These are phyloP conservation scores for Dysmachus trigonus DNA, from an alignment of 2,888 invertebrate genomes.

Conservation along the genomic window DNA sequence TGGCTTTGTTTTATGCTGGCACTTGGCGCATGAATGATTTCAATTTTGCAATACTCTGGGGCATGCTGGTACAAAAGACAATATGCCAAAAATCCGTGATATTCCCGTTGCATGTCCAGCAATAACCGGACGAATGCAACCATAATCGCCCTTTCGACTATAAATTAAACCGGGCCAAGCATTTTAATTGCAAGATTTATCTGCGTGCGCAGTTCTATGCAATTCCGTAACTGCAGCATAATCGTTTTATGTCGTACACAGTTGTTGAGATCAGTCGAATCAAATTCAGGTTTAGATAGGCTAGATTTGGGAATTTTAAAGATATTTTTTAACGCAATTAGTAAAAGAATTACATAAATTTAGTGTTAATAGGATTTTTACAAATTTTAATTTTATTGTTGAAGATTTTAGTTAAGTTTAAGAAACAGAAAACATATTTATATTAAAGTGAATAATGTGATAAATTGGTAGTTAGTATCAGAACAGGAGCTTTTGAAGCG, in stretches of 20 bases:
- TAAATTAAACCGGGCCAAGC: not conserved
- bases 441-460: no score
- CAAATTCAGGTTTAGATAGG: not conserved
- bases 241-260: not conserved
- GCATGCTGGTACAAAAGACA: not conserved
- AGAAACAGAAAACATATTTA: no score
- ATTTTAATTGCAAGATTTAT: conserved; percentile 29
- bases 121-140: not conserved
- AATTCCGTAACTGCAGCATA: not conserved
- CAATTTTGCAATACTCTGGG: not conserved
- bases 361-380: no score
- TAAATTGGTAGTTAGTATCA: no score
- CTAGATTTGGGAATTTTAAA: not conserved
- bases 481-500: no score
- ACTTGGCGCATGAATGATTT: not conserved
- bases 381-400: no score
- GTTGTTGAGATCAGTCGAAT: not conserved
- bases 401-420: no score
- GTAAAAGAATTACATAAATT: no score
- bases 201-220: conserved; percentile 4
- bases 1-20: not conserved
- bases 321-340: no score
- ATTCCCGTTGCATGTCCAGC: not conserved
- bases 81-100: not conserved
- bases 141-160: not conserved